phyloP scores from a whole-genome alignment of 2,797 vertebrate species.

The Poliocrania exsul region DNA sequence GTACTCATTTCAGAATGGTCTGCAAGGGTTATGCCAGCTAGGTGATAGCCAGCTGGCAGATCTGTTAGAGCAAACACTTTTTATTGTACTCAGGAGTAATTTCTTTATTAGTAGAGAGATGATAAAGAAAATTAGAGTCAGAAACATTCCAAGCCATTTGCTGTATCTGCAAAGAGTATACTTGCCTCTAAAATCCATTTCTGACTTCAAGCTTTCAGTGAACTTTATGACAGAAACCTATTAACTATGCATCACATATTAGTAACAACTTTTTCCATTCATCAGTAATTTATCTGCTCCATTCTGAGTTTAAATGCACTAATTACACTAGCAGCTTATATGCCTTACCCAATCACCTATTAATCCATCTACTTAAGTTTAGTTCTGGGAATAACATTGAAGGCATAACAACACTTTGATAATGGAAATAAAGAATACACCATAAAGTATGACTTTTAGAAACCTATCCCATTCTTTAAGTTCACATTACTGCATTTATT shows the following conservation, averaged over 20 bases:
- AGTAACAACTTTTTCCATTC: neutral
- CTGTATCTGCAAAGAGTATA: neutral
- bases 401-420: neutral
- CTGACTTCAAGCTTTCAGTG: neutral
- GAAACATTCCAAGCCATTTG: neutral
- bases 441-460: neutral
- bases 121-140: conserved; percentile 10
- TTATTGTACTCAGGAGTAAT: neutral
- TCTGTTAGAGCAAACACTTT: neutral
- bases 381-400: neutral
- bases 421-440: neutral
- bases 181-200: neutral
- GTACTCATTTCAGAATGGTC: neutral
- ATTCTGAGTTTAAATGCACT: neutral
- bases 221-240: neutral
- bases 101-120: neutral
- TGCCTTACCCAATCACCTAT: neutral
- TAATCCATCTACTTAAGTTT: neutral
- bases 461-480: neutral
- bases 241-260: neutral
- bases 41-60: neutral
- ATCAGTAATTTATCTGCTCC: neutral
- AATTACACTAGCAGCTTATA: neutral
- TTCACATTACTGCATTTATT: neutral
- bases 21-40: neutral